Evolutionary conservation across 2,113 vertebrate genomes (phyloP), one percentile per base, ranked within the genome.

Genomic region (Bos javanicus): DNA sequence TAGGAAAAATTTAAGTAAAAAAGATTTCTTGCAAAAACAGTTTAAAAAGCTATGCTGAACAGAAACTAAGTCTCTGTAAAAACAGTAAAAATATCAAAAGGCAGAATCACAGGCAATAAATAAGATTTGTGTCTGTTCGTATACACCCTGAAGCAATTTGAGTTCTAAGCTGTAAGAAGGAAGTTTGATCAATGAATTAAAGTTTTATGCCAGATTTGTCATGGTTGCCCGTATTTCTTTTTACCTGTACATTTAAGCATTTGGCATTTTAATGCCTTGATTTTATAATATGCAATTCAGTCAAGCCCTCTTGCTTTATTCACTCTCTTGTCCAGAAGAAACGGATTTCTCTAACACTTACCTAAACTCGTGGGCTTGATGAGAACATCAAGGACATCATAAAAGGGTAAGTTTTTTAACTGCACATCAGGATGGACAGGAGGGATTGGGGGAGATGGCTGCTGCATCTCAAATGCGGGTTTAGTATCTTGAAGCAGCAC

Each of bases 351-450:
- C 86, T 80, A 94, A 96, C 50, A 97, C 99, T 99, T 98, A 99
- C 99, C 99, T 96, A 99, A 98, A 98, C 99, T 99, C 0, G 99
- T 99, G 60, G 99, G 99, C 92, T 99, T 99, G 98, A 99, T 99
- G 33, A 99, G 99, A 96, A 99, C 99, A 33, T 99, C 99, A 76
- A 99, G 99, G 54, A 99, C 99, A 54, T 99, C 99, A 0, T 99
- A 99, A 98, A 99, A 99, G 5, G 99, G 99, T 6, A 99, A 98
- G 74, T 99, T 99, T 96, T 99, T 99, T 99, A 99, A 99, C 89
- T 99, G 99, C 94, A 99, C 99, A 39, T 99, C 99, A 0, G 99
- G 99, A 96, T 99, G 99, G 96, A 99, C 99, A 0, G 99, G 99
- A 6, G 99, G 99, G 87, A 99, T 98, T 0, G 99, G 99, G 12